Percentiles rank a stretch among this genome's conserved stretches.
phyloP scores from a whole-genome alignment of 37 sponge, comb jelly and placozoan genomes.

The Aplysina aerophoba region DNA sequence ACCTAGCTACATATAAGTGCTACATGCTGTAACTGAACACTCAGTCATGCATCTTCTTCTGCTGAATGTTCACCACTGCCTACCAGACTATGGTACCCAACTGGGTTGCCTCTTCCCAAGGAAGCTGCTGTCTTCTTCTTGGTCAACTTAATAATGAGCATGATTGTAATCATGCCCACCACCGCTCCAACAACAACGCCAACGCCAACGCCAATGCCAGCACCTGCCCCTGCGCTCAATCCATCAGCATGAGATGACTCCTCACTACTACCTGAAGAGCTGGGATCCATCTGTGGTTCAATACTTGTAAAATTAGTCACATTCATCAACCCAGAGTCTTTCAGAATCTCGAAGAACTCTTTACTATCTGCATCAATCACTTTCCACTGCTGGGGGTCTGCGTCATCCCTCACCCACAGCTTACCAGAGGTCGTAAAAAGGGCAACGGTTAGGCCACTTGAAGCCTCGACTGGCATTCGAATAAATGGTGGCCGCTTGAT shows the following conservation, averaged over 20 bases:
- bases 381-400: constrained; percentile 5
- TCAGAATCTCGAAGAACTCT: constrained; percentile 16
- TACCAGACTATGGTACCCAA: background rate
- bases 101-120: background rate
- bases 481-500: constrained; percentile 22
- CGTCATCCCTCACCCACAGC: constrained; percentile 22
- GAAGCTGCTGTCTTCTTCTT: background rate
- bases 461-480: background rate
- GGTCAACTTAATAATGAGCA: background rate
- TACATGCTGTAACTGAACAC: too few relatives aligned
- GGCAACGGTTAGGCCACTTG: background rate
- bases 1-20: too few relatives aligned
- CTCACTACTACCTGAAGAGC: background rate
- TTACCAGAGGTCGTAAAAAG: constrained; percentile 3
- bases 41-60: too few relatives aligned
- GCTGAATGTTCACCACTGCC: background rate
- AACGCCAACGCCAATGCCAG: constrained; percentile 10
- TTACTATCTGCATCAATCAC: constrained; percentile 10
- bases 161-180: background rate
- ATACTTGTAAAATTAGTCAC: background rate
- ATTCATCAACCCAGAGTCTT: background rate
- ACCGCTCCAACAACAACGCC: background rate
- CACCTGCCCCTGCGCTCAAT: constrained; percentile 5
- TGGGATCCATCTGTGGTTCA: background rate
- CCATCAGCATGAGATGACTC: background rate